These are phyloP conservation scores for Coenonympha glycerion DNA, from an alignment of 2,888 invertebrate species.

Conservation along the genomic window DNA sequence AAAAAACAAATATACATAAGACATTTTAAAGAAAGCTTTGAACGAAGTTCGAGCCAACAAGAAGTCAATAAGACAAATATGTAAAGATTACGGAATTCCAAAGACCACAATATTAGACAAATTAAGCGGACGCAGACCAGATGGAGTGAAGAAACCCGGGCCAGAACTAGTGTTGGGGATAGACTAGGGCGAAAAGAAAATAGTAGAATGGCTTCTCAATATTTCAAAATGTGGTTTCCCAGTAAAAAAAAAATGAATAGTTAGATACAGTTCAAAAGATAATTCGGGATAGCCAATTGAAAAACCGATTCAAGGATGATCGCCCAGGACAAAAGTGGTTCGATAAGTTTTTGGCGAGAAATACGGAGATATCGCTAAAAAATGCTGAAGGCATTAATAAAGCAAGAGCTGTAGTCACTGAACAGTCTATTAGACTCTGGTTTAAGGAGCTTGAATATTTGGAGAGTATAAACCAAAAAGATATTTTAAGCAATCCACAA, in stretches of 20 bases:
- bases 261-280: constrained; percentile 33
- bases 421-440: constrained; percentile 37
- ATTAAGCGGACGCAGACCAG: constrained; percentile 27
- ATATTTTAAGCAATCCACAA: constrained; percentile 26
- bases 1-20: constrained; percentile 1
- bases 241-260: constrained; percentile 33
- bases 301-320: constrained; percentile 27
- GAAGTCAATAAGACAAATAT: constrained; percentile 27
- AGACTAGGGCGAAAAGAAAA: constrained; percentile 33
- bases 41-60: constrained; percentile 24
- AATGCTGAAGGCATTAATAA: too few relatives aligned
- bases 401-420: too few relatives aligned
- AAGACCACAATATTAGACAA: constrained; percentile 29
- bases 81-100: constrained; percentile 26
- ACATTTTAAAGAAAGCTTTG: constrained; percentile 25
- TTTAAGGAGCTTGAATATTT: constrained; percentile 34
- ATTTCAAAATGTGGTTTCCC: constrained; percentile 39
- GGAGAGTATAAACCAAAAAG: constrained; percentile 25
- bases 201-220: constrained; percentile 33
- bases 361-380: too few relatives aligned
- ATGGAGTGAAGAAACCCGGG: constrained; percentile 30
- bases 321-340: constrained; percentile 34
- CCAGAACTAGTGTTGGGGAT: constrained; percentile 31
- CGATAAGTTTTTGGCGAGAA: constrained; percentile 32
- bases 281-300: too few relatives aligned